Percentiles rank a stretch among this genome's conserved stretches.
These are phyloP conservation scores for Cantharis lateralis DNA, from an alignment of 2,888 invertebrate species.

Conservation along the genomic window DNA sequence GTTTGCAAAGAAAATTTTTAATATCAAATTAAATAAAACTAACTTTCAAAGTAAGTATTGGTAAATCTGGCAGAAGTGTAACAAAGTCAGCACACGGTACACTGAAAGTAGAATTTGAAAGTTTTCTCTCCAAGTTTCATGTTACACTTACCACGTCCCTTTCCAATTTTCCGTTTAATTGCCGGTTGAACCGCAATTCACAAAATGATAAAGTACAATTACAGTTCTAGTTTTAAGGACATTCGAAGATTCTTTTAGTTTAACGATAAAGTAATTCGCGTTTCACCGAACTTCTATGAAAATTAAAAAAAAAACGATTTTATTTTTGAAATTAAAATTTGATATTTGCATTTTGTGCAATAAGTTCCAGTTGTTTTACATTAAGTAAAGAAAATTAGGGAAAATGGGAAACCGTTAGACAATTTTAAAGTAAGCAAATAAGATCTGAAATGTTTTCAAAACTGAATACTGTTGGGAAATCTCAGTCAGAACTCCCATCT, in stretches of 20 bases:
- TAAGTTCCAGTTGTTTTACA: background rate
- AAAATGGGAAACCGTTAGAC: constrained; percentile 5
- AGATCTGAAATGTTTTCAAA: constrained; percentile 19
- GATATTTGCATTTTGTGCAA: background rate
- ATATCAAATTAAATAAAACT: background rate
- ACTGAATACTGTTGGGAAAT: constrained; percentile 24
- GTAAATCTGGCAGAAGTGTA: background rate
- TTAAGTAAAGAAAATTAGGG: constrained; percentile 7
- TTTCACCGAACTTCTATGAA: background rate
- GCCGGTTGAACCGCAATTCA: background rate
- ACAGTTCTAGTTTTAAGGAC: background rate
- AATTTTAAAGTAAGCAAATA: constrained; percentile 14
- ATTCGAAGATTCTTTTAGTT: background rate
- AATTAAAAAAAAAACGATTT: background rate
- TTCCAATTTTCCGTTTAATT: background rate
- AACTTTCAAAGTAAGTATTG: background rate
- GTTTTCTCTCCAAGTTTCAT: background rate
- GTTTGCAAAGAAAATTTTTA: background rate
- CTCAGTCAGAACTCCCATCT: constrained; percentile 25
- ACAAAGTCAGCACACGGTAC: background rate
- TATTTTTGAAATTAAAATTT: background rate
- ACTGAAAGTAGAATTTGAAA: background rate
- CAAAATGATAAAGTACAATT: background rate
- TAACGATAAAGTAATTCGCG: background rate
- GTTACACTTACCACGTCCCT: background rate